Base-by-base conservation (phyloP, 1,140 invertebrate genomes). In the Brachionus koreanus region DNA sequence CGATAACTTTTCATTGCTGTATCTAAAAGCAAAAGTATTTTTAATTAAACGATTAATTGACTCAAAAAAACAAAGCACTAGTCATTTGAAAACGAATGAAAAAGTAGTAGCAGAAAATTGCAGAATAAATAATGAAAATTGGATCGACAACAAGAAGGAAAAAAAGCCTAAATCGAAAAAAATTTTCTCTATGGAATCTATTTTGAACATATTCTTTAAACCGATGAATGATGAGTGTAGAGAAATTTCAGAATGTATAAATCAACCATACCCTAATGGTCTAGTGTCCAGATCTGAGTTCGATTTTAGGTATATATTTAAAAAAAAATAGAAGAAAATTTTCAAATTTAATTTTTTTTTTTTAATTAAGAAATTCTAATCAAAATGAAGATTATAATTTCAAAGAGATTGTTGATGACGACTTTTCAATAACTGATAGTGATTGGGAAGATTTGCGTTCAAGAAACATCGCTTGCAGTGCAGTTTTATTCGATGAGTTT, bases 401-500 rank as follows among this genome's bases (percentile, higher is more conserved):
- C 4, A 74, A 74, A 25, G 69, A 74, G 13, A 25, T 74, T 7
- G 23, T 74, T 16, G 42, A 35, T 46, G 69, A 43, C 25, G 69
- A 74, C 23, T 74, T 74, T 74, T 9, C 25, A 10, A 46, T 74
- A 10, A 74, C 69, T 23, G 69, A 74, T 25, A 74, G 25, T 13
- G 85, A 86, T 69, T 84, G 86, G 82, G 88, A 90, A 43, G 85
- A 86, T 12, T 61, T 87, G 13, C 86, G 87, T 67, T 87, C 86
- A 2, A 87, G 87, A 77, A 90, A 94, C 87, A 91, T 93, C 72
- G 92, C 93, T 2, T 88, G 93, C 81, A 94, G 94, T 88, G 94
- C 94, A n/a, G 92, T 97, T 4, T 88, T 97, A 72, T 88, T 97
- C 67, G 93, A 95, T 85, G 95, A 97, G 87, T 97, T 95, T 93